Base-by-base conservation (phyloP, 2,888 invertebrate species). In the Trachelus iudaicus region DNA sequence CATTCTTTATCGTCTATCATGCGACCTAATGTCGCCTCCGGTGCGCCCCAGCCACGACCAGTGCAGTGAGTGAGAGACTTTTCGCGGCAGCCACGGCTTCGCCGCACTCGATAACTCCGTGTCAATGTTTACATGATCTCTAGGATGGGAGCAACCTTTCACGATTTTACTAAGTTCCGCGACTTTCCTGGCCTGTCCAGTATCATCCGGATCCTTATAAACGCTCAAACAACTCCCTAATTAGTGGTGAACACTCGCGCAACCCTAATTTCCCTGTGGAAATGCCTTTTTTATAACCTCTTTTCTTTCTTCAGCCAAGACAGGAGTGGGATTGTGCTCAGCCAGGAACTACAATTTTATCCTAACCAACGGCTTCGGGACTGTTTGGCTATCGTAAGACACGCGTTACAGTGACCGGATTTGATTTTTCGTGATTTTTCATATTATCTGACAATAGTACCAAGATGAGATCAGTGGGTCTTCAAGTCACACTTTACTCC, bases 91-190 rank as follows among this genome's bases (percentile, higher is more conserved):
- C 76, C 69, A 56, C 33, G 33, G 34, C 34, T 76, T 75, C 79
- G 78, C 74, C 79, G 75, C 81, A 80, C 85, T 82, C 82, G 82
- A 82, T 84, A 81, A 81, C 84, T 84, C 83, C 85, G 86, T 79
- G 80, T 81, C 88, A 88, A 89, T 89, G 89, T 89, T 89, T 89
- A 89, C 89, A 89, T 88, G 85, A 83, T 82, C 84, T 84, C 77
- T 79, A 81, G 81, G 83, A 85, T 83, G 83, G 83, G 83, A 83
- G 82, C 83, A 83, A 84, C 84, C 85, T 85, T 84, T 81, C 81
- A 80, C 80, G 82, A 83, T 83, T 83, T 83, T 81, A 76, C 75
- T 82, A 80, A 74, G 40, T 75, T 56, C 77, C 40, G 73, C 73
- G 73, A 78, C 73, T 79, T 77, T 79, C 34, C 34, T 30, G 69